Evolutionary conservation across 2,113 vertebrate species (phyloP).

Genomic region (Peromyscus polionotus): DNA sequence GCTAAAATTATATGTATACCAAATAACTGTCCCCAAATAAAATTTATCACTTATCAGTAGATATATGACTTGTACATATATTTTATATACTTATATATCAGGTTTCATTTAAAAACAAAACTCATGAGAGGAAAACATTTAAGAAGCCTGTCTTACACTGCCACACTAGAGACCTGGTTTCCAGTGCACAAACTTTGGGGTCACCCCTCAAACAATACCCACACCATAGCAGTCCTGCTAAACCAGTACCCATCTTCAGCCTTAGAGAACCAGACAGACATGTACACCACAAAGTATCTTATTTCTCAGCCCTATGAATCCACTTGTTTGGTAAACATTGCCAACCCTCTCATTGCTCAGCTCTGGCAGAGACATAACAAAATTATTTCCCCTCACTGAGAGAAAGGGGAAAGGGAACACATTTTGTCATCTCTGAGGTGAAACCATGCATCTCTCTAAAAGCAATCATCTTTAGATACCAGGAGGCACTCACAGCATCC

Average conservation of each 20-base stretch:
- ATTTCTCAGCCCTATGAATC: constrained; percentile 20
- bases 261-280: neutral
- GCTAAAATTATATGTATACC: neutral
- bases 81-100: neutral
- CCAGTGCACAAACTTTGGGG: neutral
- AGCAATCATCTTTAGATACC: constrained; percentile 87
- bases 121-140: neutral
- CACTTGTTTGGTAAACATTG: neutral
- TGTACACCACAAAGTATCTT: neutral
- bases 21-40: neutral
- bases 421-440: constrained; percentile 86
- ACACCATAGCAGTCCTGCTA: neutral
- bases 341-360: constrained; percentile 68
- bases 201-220: too few species aligned
- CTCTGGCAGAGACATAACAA: constrained; percentile 71
- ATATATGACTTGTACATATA: neutral
- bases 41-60: neutral
- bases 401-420: constrained; percentile 84
- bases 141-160: neutral
- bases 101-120: neutral
- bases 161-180: neutral
- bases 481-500: constrained; percentile 73
- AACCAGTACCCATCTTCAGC: neutral
- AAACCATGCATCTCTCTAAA: constrained; percentile 85
- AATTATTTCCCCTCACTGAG: constrained; percentile 86